These are phyloP conservation scores for Heteromyza rotundicornis DNA, from an alignment of 2,888 invertebrate species.

Conservation along the genomic window DNA sequence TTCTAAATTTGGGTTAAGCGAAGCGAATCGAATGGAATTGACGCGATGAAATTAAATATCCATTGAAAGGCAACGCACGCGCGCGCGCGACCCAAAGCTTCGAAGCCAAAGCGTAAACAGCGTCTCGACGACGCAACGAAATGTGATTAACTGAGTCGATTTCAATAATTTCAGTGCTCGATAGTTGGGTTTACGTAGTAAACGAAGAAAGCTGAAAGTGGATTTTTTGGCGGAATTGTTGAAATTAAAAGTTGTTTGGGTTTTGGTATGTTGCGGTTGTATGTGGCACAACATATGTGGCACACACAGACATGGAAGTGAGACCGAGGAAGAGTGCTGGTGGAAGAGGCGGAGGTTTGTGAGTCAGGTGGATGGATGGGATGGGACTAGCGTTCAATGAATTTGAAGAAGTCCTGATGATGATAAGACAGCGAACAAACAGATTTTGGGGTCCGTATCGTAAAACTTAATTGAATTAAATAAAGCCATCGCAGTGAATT, in stretches of 20 bases:
- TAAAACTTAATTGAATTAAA: no score
- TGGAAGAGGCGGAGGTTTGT: not conserved
- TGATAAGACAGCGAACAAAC: no score
- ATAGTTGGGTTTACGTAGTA: slow-evolving; percentile 1
- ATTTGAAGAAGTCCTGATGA: no score
- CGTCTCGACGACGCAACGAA: slow-evolving; percentile 23
- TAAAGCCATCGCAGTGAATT: no score
- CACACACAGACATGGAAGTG: no score
- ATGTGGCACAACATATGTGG: not conserved
- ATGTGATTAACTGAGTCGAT: slow-evolving; percentile 24
- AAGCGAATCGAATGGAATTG: not conserved
- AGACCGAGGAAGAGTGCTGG: no score
- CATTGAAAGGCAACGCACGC: not conserved
- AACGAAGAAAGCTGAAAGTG: not conserved
- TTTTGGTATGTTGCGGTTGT: not conserved
- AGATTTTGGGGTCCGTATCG: no score
- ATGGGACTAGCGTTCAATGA: no score
- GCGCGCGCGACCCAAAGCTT: no score
- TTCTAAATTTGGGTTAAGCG: slow-evolving; percentile 26
- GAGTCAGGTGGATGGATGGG: not conserved
- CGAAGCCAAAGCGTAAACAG: no score
- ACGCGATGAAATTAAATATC: not conserved
- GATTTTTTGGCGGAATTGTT: slow-evolving; percentile 43
- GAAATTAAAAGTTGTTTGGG: slow-evolving; percentile 51
- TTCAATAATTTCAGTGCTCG: slow-evolving; percentile 18